Base-by-base conservation (phyloP, 2,113 vertebrate genomes). In the Emydocephalus ijimae region DNA sequence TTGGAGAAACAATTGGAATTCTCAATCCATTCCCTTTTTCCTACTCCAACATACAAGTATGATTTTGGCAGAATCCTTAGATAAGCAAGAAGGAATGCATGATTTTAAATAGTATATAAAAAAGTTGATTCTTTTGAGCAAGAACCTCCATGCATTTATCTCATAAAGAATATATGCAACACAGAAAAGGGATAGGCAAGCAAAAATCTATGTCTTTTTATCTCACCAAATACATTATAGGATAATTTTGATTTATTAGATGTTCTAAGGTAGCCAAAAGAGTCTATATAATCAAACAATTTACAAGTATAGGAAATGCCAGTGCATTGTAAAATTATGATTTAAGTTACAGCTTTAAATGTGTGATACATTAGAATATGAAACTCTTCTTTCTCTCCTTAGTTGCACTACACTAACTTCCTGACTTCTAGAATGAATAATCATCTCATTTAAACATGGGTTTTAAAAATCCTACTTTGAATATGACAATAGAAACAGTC, bases 371-470 rank as follows among this genome's bases (percentile, higher is more conserved):
- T 94, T 95, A 89, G 57, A 91, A 95, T 92, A 91, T 96, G 94
- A 95, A 95, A 94, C 91, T 96, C 93, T 81, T 81, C 90, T 59
- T 81, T 81, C 91, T 55, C 88, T 95, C 50, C 15, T 96, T 94
- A 96, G 95, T 96, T 96, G 96, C 94, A 95, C 29, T 91, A 95
- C 95, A 96, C 92, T 94, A 96, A 96, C 93, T 89, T 92, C 92
- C 93, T 95, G 95, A 96, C 94, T 95, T 93, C 93, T 94, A 95
- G 95, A 94, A 95, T 91, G 94, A 93, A 95, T 93, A 94, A 95
- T 96, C 93, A 96, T 89, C 93, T 96, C 96, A 95, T 95, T 96
- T 96, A 93, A 96, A 95, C 94, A 94, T 93, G 93, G 87, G 96
- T 86, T 90, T 55, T 87, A 94, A 92, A 96, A 96, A 95, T 96